These are phyloP conservation scores for Cyprinus carpio DNA, from an alignment of 2,113 vertebrate species.

Conservation along the genomic window DNA sequence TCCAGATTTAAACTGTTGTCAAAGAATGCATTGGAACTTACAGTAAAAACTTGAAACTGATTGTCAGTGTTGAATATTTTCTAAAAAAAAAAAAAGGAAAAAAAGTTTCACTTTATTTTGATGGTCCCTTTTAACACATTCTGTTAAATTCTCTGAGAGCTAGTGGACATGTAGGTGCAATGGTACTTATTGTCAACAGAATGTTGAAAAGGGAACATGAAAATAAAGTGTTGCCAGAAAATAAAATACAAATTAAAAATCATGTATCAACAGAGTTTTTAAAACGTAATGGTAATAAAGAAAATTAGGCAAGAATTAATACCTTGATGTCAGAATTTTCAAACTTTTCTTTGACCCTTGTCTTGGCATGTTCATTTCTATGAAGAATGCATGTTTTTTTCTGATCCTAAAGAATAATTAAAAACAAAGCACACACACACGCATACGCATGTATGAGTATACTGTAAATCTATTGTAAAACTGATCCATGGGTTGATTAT, in stretches of 20 bases:
- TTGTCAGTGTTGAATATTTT: background rate
- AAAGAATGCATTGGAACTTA: background rate
- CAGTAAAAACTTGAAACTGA: constrained; percentile 19
- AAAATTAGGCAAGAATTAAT: background rate
- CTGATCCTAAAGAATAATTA: background rate
- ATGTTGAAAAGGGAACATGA: too few relatives aligned
- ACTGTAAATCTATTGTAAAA: too few relatives aligned
- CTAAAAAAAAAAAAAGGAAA: background rate
- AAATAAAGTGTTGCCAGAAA: too few relatives aligned
- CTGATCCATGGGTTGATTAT: too few relatives aligned
- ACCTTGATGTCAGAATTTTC: background rate
- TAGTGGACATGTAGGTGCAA: too few relatives aligned
- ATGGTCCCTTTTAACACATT: too few relatives aligned
- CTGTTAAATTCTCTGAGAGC: too few relatives aligned
- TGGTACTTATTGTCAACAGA: too few relatives aligned
- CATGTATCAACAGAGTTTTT: background rate
- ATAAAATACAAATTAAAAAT: too few relatives aligned
- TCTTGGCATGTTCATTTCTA: background rate
- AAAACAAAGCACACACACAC: background rate
- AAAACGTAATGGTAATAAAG: background rate
- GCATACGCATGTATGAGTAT: background rate
- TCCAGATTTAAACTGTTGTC: background rate
- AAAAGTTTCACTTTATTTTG: too few relatives aligned
- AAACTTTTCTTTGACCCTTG: background rate
- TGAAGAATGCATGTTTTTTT: background rate